Evolutionary conservation across 2,113 vertebrate genomes (phyloP), one percentile per base, ranked within the genome.

Genomic region (Sinocyclocheilus anophthalmus): DNA sequence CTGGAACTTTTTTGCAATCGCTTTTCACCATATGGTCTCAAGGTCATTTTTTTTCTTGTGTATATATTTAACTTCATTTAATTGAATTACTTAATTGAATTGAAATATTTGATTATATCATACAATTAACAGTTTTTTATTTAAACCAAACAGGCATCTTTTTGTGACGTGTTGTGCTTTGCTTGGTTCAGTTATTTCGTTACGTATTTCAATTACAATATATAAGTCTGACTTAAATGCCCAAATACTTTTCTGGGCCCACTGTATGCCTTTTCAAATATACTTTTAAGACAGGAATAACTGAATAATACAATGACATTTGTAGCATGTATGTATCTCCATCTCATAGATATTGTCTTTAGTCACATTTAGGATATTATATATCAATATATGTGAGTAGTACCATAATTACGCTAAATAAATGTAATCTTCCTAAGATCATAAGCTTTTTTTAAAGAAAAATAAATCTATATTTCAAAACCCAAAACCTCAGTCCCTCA

Each of bases 381-480:
- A 3, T 59, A 59, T 59, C 57, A 22, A 10, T 75, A 90, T 90
- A 88, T 76, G 50, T 55, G 39, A 82, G 18, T 77, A 69, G 37
- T 84, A 86, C 67, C 81, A 75, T 72, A 84, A 67, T 69, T 89
- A 86, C 45, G 53, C 55, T 63, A 39, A 85, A 39, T 89, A 86
- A 63, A 81, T 86, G 80, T 73, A 63, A 83, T 86, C 80, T 85
- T 61, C 39, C 57, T 88, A 73, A 87, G 76, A 82, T 57, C 48
- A 79, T 73, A 83, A 57, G 61, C 14, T n/a, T 84, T 70, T 33
- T 81, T 84, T 82, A 86, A 86, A 88, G 81, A 88, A 88, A 88
- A 86, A 86, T 88, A 76, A 84, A 88, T 88, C 73, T 88, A 79
- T 88, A 55, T 86, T 85, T 84, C 0, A 72, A 57, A 81, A 55